Base-by-base conservation (phyloP, 2,113 vertebrate species). In the Lamprologus speciosus region DNA sequence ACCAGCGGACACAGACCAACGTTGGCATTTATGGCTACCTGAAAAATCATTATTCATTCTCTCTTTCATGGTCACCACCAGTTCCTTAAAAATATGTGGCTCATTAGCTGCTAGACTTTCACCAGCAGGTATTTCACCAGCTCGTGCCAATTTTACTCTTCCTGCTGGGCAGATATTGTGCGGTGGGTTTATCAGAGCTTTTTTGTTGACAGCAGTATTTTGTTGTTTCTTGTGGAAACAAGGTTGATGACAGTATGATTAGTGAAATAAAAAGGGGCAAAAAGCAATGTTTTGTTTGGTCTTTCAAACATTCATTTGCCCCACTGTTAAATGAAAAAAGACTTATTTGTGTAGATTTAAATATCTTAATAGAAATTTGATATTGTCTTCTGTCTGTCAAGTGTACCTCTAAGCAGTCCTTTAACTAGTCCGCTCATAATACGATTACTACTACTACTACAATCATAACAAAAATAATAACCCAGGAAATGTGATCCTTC, bases 341-440 rank as follows among this genome's bases (percentile, higher is more conserved):
- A 31, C 70, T 75, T 28, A 45, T 31, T 45, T 40, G 40, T 19
- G 23, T 54, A 17, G 4, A 79, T 80, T 50, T 33, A n/a, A 21
- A 9, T 26, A n/a, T 70, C 13, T 83, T 51, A 37, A 75, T 37
- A 35, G 14, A 79, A 85, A 23, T 21, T 35, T 57, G 60, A 79
- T 70, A 26, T 65, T 55, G 60, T 47, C 12, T 35, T 83, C 26
- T 80, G 19, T 80, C 47, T 68, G 50, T 83, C 31, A 10, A 16
- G 9, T 23, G 58, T 81, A 37, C 83, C 45, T 90, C 28, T 33
- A 51, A 80, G 42, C 35, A 50, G 28, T 83, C 55, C 37, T 85
- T 81, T 84, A 26, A 63, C 8, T 53, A 50, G 21, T 75, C 84
- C 4, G 12, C 55, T 78, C 80, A 60, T 31, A 70, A 68, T 85